Base-by-base conservation (phyloP, 2,888 invertebrate species). In the Nomada flava region DNA sequence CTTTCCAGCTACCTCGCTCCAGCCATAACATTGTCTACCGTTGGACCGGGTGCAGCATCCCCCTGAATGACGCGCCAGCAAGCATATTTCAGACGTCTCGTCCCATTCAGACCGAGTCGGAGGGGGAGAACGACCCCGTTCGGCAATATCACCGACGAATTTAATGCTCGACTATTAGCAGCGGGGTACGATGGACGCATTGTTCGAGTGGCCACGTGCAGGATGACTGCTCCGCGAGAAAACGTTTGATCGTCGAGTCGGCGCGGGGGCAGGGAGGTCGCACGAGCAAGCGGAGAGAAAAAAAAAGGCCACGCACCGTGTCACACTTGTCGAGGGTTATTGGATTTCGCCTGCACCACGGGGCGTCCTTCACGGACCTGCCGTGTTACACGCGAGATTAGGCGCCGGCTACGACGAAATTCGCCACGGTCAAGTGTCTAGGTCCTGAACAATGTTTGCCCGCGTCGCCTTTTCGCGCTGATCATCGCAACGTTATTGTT, bases 161-260 rank as follows among this genome's bases (percentile, higher is more conserved):
- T 93, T 92, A 92, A 93, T 93, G 92, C 90, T 84, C 88, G 89
- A 88, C 92, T 93, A 93, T 93, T 93, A 93, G 91, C 90, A 91
- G 91, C 91, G 91, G 91, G 87, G 85, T 86, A 81, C 83, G 81
- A 77, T 77, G 78, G 82, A 86, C 85, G 89, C 85, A 90, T 90
- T 91, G 91, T 91, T 87, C 85, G 83, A 91, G 90, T 90, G 91
- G 92, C 92, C 92, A 92, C 92, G 92, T 92, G 92, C 91, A 88
- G 79, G 42, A 80, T 84, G 84, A 86, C 84, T 86, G 80, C 76
- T 62, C 64, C 79, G 67, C 76, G 65, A 76, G 70, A 50, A 81
- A 79, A 69, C 83, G 84, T 88, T 88, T 88, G 86, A 88, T 88
- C 88, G 82, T 75, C 76, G 55, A 72, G 47, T 23, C 67, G 76